Evolutionary conservation across 2,888 invertebrate genomes (phyloP), one percentile per base, ranked within the genome.

Genomic region (Leptinotarsa juncta): DNA sequence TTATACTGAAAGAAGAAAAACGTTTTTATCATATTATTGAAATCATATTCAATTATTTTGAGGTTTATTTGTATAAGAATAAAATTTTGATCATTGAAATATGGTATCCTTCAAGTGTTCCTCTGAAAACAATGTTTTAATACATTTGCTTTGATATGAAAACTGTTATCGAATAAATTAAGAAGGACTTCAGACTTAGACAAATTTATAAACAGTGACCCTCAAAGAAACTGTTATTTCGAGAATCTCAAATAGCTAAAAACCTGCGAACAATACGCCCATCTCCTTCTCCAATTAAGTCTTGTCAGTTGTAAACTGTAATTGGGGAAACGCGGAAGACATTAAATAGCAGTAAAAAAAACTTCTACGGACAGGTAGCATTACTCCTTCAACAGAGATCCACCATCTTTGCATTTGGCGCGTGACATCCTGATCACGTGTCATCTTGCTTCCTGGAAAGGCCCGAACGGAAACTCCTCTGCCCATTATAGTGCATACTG

Each of bases 381-480:
- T 66, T 73, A 55, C 18, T 42, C 55, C 51, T 15, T 55, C 53
- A 26, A 23, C 67, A 48, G 71, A 67, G 71, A 72, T 70, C 70
- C 65, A 57, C 73, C 70, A 73, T 70, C 66, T 71, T 72, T 48
- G 62, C 67, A 53, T 48, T 16, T 20, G 70, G 65, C 66, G 72
- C 75, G 75, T 75, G 75, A 85, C 85, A 86, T 86, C 85, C 85
- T 83, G 83, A 78, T 84, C 86, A 87, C 87, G 87, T 85, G 85
- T 77, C 85, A 86, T 86, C 86, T 86, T 77, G 79, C 84, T 86
- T 86, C 87, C 86, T 82, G 82, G 85, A 86, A 86, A 85, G 85
- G 85, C 84, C 81, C 76, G 82, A 82, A 81, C 84, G 87, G 86
- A 87, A 86, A 85, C 81, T 79, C 78, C 79, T 74, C 78, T 77